Base-by-base conservation (phyloP, 2,113 vertebrate species). In the Todiramphus chloris region DNA sequence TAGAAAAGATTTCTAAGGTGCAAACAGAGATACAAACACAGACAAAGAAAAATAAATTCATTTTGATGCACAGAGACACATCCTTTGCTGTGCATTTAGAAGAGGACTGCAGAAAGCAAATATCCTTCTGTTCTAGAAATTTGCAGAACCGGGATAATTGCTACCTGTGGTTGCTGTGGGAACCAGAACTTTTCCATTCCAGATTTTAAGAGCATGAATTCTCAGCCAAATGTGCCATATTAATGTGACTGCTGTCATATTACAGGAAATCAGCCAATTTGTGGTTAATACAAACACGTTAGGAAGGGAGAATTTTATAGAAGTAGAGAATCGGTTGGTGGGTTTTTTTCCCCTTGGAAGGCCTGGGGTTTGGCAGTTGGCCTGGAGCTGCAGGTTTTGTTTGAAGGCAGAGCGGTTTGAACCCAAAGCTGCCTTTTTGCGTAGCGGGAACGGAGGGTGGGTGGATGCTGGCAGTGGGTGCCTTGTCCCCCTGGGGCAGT, bases 151-250 rank as follows among this genome's bases (percentile, higher is more conserved):
- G 20, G 85, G 91, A 58, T 97, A 97, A 97, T 97, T 95, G 87
- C 91, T 94, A 95, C 96, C 95, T 97, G 93, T 92, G 93, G 95
- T 97, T 97, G 96, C 96, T 97, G 93, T 97, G 97, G 97, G 97
- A 97, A 97, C 97, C 93, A 96, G 92, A 95, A 97, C 73, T 93
- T 96, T 79, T 70, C 89, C 90, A 79, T 87, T 94, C 89, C 80
- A 37, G 83, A 87, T 91, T 93, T 96, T 76, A 59, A 89, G 87
- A 90, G 88, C 76, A 21, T n/a, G n/a, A 68, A 83, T 9, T 35
- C 94, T 79, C 89, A 87, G 87, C 92, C 95, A 86, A 91, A 94
- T 44, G 79, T 80, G 84, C 87, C 87, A 44, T 18, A 13, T 64
- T 80, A 88, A 84, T 63, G 82, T 58, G 51, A 81, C 44, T 94